Evolutionary conservation across 2,113 vertebrate species (phyloP).

Genomic region (Naja naja): DNA sequence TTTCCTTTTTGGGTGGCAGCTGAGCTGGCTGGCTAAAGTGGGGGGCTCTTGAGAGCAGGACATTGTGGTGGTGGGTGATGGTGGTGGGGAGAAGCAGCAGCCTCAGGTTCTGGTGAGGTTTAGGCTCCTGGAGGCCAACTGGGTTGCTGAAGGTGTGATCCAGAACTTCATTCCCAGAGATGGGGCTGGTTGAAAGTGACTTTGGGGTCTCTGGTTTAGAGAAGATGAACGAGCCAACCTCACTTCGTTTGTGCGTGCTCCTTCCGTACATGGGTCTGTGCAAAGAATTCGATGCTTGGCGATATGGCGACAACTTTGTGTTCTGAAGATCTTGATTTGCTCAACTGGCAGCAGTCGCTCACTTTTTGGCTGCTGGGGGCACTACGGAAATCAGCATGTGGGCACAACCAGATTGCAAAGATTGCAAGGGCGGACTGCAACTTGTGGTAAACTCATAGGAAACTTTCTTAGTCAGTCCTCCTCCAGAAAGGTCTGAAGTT

Average conservation of each 20-base stretch:
- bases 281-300: background rate
- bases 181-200: background rate
- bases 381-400: background rate
- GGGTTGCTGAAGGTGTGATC: background rate
- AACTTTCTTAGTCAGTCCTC: background rate
- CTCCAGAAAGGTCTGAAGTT: background rate
- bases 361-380: background rate
- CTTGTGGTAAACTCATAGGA: background rate
- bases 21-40: background rate
- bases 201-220: background rate
- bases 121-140: background rate
- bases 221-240: background rate
- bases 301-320: background rate
- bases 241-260: background rate
- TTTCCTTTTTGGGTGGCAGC: background rate
- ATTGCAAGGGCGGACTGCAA: background rate
- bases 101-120: background rate
- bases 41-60: background rate
- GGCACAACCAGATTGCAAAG: background rate
- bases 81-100: background rate
- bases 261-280: background rate
- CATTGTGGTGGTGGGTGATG: background rate
- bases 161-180: background rate
- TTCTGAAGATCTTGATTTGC: background rate
- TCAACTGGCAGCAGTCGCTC: background rate